These are phyloP conservation scores for Tuta absoluta DNA, from an alignment of 2,888 invertebrate species.

Conservation along the genomic window DNA sequence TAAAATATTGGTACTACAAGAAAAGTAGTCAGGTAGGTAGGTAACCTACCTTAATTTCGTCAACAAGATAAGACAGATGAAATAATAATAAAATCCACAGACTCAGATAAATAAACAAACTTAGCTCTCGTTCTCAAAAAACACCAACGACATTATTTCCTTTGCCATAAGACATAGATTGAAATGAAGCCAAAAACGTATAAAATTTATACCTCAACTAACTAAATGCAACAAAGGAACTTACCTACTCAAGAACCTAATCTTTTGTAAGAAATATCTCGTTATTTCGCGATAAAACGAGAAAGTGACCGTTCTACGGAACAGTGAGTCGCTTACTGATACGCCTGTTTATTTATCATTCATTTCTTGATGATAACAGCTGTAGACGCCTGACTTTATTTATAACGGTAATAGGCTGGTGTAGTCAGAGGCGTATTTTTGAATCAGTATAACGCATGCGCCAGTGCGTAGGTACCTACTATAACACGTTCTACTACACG, in stretches of 20 bases:
- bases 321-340: slow-evolving; percentile 6
- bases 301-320: not conserved
- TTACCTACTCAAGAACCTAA: too few relatives aligned
- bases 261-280: not conserved
- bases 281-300: not conserved
- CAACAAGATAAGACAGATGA: slow-evolving; percentile 5
- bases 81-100: not conserved
- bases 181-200: too few relatives aligned
- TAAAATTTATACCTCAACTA: too few relatives aligned
- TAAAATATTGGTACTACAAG: not conserved
- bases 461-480: not conserved
- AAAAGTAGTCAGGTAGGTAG: too few relatives aligned
- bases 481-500: too few relatives aligned
- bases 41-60: not conserved
- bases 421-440: too few relatives aligned
- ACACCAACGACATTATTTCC: not conserved
- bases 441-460: too few relatives aligned
- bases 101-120: not conserved
- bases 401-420: not conserved
- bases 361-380: not conserved
- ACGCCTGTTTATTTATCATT: not conserved
- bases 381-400: not conserved
- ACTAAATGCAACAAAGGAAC: not conserved
- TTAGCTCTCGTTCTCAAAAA: not conserved
- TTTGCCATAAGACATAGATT: too few relatives aligned